Evolutionary conservation across 2,888 invertebrate species (phyloP).

Genomic region (Coelinius sp.): DNA sequence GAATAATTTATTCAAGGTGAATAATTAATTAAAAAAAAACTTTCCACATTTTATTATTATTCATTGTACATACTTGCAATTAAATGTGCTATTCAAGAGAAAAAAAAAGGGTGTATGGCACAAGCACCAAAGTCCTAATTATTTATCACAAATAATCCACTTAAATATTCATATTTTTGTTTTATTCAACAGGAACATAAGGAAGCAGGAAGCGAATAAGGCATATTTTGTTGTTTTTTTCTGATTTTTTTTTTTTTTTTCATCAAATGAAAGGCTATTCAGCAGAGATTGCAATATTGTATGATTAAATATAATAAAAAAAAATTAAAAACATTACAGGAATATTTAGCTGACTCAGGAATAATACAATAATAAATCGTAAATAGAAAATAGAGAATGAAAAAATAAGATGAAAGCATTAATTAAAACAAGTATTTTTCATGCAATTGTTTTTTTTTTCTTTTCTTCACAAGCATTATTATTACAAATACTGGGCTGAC

Average conservation of each 20-base stretch:
- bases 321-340: conserved; percentile 58
- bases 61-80: conserved; percentile 1
- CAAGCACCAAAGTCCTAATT: conserved; percentile 49
- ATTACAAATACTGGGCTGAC: conserved; percentile 85
- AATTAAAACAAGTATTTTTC: conserved; percentile 86
- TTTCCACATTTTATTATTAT: not conserved
- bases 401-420: conserved; percentile 73
- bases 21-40: conserved; percentile 1
- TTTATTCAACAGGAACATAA: conserved; percentile 39
- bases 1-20: not conserved
- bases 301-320: conserved; percentile 55
- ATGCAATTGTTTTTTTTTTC: conserved; percentile 75
- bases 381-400: conserved; percentile 65
- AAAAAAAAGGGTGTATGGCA: conserved; percentile 26
- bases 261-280: conserved; percentile 57
- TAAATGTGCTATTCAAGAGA: too few relatives aligned
- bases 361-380: conserved; percentile 50
- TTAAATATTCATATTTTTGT: conserved; percentile 34
- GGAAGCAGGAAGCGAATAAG: conserved; percentile 56
- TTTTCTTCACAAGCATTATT: conserved; percentile 80
- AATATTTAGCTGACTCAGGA: conserved; percentile 53
- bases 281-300: conserved; percentile 64
- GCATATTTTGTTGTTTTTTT: too few relatives aligned
- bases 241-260: too few relatives aligned
- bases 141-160: conserved; percentile 15